Base-by-base conservation (phyloP, 2,113 vertebrate species). In the Carassius gibelio region DNA sequence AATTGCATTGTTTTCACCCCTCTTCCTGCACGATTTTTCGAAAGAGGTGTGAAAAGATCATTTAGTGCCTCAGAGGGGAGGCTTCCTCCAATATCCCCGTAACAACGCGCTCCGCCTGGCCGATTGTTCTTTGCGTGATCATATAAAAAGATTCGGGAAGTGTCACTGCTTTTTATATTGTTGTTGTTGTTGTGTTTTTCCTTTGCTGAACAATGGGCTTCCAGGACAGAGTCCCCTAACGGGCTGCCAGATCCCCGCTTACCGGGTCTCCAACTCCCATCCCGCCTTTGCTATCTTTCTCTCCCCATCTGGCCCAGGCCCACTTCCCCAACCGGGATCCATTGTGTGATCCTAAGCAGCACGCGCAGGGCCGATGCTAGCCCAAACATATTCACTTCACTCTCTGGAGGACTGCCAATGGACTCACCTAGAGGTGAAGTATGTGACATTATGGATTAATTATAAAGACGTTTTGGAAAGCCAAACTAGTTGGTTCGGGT, bases 101-200 rank as follows among this genome's bases (percentile, higher is more conserved):
- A 93, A 92, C 85, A 89, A 88, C 89, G 85, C 90, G 91, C 92
- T 92, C 92, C 92, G 90, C 90, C 91, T 89, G 90, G 90, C 90
- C 91, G 88, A 93, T 93, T 94, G 94, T 94, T 94, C 93, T 94
- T 91, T 0, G 84, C 91, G 91, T 91, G 93, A 94, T 94, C 90
- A 92, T 92, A 92, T 96, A 96, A 96, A 95, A 95, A 95, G 93
- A 93, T 92, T 94, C 96, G 95, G 97, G 96, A 97, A 96, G 95
- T 91, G 93, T 94, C 93, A 36, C 10, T 74, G 78, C 87, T 91
- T 88, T 93, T 90, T 91, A 92, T 89, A 81, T 82, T 88, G 92
- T 93, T 91, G 93, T 92, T 92, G 88, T 93, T 94, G 82, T 89
- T 91, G 90, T 91, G 90, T 93, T 94, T 94, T 94, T 86, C 92